Evolutionary conservation across 2,888 invertebrate species (phyloP).

Genomic region (Aleiodes testaceus): DNA sequence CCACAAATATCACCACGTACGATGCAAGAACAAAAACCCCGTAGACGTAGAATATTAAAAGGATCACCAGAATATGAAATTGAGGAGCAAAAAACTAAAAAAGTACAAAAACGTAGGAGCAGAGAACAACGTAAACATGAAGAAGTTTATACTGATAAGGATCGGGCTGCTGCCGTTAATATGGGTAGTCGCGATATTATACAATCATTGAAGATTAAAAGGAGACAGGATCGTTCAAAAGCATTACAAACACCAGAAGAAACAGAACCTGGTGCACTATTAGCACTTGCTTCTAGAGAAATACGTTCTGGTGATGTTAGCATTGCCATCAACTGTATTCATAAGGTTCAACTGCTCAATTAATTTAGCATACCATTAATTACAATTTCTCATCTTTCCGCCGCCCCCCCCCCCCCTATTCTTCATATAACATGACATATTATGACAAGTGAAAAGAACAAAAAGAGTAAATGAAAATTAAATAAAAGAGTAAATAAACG

Average conservation of each 20-base stretch:
- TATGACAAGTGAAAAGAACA: no score
- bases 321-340: conserved; percentile 83
- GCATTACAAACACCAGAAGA: conserved; percentile 84
- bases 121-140: conserved; percentile 73
- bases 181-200: conserved; percentile 91
- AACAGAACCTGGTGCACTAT: conserved; percentile 83
- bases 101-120: conserved; percentile 64
- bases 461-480: conserved; percentile 15
- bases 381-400: no score
- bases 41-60: conserved; percentile 44
- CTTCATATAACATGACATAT: no score
- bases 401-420: no score
- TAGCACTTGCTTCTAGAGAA: conserved; percentile 85
- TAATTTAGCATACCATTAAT: no score
- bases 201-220: conserved; percentile 85
- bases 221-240: conserved; percentile 84
- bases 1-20: conserved; percentile 36
- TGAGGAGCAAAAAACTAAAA: conserved; percentile 64
- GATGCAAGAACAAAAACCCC: conserved; percentile 48
- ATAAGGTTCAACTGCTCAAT: conserved; percentile 78
- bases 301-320: conserved; percentile 83
- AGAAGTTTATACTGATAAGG: conserved; percentile 92
- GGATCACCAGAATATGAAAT: conserved; percentile 62
- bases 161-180: conserved; percentile 91
- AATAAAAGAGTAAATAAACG: background rate